Base-by-base conservation (phyloP, 2,113 vertebrate species). In the Aphelocoma coerulescens region DNA sequence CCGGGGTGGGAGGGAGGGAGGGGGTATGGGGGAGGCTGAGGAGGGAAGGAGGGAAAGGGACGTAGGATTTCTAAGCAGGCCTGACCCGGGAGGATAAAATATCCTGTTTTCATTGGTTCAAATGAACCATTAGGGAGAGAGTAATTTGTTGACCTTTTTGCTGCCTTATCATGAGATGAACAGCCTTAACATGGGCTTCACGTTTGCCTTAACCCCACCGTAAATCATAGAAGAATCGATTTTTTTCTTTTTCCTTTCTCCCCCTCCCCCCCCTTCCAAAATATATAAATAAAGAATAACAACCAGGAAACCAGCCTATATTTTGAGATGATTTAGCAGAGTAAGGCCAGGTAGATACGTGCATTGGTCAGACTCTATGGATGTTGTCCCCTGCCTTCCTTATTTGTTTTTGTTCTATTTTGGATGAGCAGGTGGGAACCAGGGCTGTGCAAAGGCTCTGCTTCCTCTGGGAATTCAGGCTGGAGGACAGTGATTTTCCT, bases 81-180 rank as follows among this genome's bases (percentile, higher is more conserved):
- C 88, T 95, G 95, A 95, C 95, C 95, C 6, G 14, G 51, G 92
- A 95, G 96, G 95, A 96, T 95, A 93, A 96, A 96, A 96, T 92
- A 97, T 92, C 91, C 96, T 83, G 87, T 95, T 96, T 97, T 96
- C 95, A 95, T 97, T 95, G 93, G 95, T 96, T 96, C 96, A 92
- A 96, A 96, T 95, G 94, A 94, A 97, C 93, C 94, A 97, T 96
- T 96, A 95, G 93, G 95, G 93, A 95, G 91, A 93, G 67, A 96
- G 94, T 96, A 95, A 94, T 96, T 96, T 96, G 93, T 96, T 97
- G 96, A 97, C 97, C 97, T 97, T 97, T 96, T 92, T 95, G 88
- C 97, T 96, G 96, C 96, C 95, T 96, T 97, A 96, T 97, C 95
- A 87, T 92, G 95, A 95, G 95, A 95, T 93, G 92, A 95, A 39